Evolutionary conservation across 2,888 invertebrate species (phyloP).

Genomic region (Danaus chrysippus): DNA sequence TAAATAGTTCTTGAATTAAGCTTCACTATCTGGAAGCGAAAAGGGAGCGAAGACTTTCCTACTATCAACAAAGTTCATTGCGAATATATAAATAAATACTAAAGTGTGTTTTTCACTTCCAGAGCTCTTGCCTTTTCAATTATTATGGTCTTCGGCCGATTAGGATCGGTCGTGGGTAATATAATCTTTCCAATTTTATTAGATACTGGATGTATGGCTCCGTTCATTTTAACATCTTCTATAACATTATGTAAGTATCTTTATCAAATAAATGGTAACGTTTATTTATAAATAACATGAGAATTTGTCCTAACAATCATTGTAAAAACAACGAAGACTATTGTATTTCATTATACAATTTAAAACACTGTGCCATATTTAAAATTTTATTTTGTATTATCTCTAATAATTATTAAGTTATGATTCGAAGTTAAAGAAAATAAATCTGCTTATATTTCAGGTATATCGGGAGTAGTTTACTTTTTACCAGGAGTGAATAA

Average conservation of each 20-base stretch:
- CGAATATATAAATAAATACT: background rate
- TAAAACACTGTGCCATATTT: too few species aligned
- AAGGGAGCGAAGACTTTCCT: too few species aligned
- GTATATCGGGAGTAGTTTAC: conserved; percentile 43
- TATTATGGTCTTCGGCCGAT: conserved; percentile 46
- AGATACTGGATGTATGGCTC: conserved; percentile 48
- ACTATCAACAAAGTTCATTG: background rate
- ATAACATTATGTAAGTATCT: conserved; percentile 44
- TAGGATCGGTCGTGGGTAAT: conserved; percentile 50
- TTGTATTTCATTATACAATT: too few species aligned
- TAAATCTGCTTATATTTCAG: conserved; percentile 37
- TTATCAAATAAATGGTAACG: background rate
- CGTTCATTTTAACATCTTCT: conserved; percentile 44
- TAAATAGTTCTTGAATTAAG: too few species aligned
- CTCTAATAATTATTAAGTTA: background rate
- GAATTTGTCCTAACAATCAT: background rate
- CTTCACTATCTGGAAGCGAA: too few species aligned
- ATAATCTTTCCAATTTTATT: conserved; percentile 50
- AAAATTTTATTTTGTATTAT: too few species aligned
- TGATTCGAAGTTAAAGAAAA: conserved; percentile 8
- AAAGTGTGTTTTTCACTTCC: conserved; percentile 31
- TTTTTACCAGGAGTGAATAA: conserved; percentile 47
- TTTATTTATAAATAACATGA: background rate
- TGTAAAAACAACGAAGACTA: too few species aligned
- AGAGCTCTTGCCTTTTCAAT: conserved; percentile 48